Conservation (phyloP, 2,797 vertebrate species). For the Myripristis murdjan region DNA sequence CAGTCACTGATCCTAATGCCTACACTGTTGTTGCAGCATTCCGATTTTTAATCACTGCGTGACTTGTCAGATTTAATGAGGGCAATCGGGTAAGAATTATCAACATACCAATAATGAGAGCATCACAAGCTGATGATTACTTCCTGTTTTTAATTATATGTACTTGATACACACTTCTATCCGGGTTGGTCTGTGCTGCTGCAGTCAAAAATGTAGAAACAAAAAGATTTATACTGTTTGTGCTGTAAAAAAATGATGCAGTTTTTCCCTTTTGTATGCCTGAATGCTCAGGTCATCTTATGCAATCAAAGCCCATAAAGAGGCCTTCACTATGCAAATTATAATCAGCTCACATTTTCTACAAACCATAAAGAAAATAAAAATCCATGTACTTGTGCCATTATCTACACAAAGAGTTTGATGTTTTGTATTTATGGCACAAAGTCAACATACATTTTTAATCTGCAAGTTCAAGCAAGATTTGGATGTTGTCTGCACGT, state of each 20-base stretch:
- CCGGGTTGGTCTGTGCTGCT: conserved; percentile 10
- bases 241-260: conserved; percentile 27
- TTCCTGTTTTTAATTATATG: conserved; percentile 67
- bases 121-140: conserved; percentile 80
- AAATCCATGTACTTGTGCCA: conserved; percentile 5
- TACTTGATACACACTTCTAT: conserved; percentile 15
- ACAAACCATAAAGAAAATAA: conserved; percentile 40
- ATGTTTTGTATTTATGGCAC: too few species aligned
- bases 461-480: conserved; percentile 32
- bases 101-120: conserved; percentile 88
- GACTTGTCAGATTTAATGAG: conserved; percentile 97
- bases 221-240: neutral
- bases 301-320: conserved; percentile 72
- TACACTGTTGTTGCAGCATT: conserved; percentile 97
- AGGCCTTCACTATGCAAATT: conserved; percentile 55
- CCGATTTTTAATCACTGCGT: conserved; percentile 97
- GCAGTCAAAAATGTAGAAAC: conserved; percentile 10
- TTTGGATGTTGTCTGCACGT: conserved; percentile 32
- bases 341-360: conserved; percentile 55
- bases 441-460: conserved; percentile 4
- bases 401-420: neutral
- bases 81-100: conserved; percentile 89
- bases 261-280: conserved; percentile 32
- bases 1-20: conserved; percentile 95
- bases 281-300: conserved; percentile 68